Evolutionary conservation across 1,140 invertebrate species (phyloP).

Genomic region (Drosophila guanche): DNA sequence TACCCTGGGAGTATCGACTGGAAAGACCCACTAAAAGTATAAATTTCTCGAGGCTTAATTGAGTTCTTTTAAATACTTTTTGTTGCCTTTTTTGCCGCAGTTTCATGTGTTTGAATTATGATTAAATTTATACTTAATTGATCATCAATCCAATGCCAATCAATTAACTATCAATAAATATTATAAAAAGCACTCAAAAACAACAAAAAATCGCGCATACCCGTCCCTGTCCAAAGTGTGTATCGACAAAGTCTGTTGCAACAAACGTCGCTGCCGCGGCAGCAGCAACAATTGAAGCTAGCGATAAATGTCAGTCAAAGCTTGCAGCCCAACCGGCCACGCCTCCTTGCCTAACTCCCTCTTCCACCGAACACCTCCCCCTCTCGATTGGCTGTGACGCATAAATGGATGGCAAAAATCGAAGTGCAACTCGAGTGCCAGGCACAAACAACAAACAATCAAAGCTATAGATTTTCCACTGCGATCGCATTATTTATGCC

Average conservation of each 20-base stretch:
- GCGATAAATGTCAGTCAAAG: slow-evolving; percentile 81
- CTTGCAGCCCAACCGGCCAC: slow-evolving; percentile 44
- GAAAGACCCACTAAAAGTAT: too few species aligned
- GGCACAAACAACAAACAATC: slow-evolving; percentile 14
- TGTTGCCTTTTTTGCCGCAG: too few species aligned
- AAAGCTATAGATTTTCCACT: slow-evolving; percentile 62
- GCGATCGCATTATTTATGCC: slow-evolving; percentile 76
- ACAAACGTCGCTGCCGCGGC: slow-evolving; percentile 32
- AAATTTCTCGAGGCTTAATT: too few species aligned
- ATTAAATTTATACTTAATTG: too few species aligned
- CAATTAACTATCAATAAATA: too few species aligned
- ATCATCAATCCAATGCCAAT: too few species aligned
- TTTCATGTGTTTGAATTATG: too few species aligned
- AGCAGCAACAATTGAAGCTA: slow-evolving; percentile 48
- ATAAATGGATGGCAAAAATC: slow-evolving; percentile 50
- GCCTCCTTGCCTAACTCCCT: slow-evolving; percentile 17
- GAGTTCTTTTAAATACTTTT: too few species aligned
- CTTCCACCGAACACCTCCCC: not conserved
- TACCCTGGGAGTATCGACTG: too few species aligned
- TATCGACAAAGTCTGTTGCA: slow-evolving; percentile 61
- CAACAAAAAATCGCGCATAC: slow-evolving; percentile 10
- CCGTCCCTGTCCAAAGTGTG: not conserved
- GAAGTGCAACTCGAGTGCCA: not conserved
- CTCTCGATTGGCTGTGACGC: slow-evolving; percentile 54
- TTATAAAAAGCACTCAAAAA: slow-evolving; percentile 14